These are phyloP conservation scores for Drosophila mayri DNA, from an alignment of 1,140 invertebrate genomes.

Conservation along the genomic window DNA sequence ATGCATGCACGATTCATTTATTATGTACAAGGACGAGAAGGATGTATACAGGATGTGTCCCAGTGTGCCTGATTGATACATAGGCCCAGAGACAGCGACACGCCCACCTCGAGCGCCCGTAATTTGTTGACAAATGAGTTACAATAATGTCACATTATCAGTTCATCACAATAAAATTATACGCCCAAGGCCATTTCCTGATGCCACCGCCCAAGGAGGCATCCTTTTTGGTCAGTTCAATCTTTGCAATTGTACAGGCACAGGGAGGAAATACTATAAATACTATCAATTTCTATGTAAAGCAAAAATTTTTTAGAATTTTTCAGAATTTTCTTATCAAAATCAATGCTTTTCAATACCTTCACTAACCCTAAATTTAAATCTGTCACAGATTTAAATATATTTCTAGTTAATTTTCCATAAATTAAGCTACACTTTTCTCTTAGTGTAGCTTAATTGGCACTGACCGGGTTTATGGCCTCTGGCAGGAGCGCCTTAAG, in stretches of 20 bases:
- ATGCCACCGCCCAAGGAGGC: constrained; percentile 8
- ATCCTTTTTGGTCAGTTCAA: constrained; percentile 10
- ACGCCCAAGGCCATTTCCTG: constrained; percentile 43
- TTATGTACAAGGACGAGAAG: constrained; percentile 48
- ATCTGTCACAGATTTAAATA: not conserved
- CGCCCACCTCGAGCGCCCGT: constrained; percentile 59
- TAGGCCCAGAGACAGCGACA: constrained; percentile 38
- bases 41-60: not conserved
- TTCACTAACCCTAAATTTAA: not conserved
- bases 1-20: constrained; percentile 78
- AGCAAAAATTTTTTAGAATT: no score
- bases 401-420: not conserved
- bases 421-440: not conserved
- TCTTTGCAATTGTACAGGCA: not conserved
- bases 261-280: not conserved
- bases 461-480: constrained; percentile 38
- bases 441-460: constrained; percentile 40
- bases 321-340: no score
- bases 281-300: not conserved
- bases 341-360: no score
- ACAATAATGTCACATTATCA: constrained; percentile 83
- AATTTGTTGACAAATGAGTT: constrained; percentile 83
- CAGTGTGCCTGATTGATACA: constrained; percentile 71
- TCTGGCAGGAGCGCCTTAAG: constrained; percentile 15
- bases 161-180: constrained; percentile 83